Conservation (phyloP, 2,888 invertebrate species). For the Camptogramma bilineatum region DNA sequence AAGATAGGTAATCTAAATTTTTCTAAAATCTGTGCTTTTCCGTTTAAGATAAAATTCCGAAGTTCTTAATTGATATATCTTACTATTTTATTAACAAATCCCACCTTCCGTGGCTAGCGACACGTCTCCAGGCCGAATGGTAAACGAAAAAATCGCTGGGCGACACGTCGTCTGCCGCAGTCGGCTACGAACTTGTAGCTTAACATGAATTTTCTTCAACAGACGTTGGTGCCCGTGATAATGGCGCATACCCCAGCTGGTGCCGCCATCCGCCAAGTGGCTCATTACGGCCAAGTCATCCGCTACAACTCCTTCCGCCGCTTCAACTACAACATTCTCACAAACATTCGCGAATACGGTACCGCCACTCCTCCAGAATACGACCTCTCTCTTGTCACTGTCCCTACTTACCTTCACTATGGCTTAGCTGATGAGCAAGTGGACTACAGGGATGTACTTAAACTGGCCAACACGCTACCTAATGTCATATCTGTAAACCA, state of each 20-base stretch:
- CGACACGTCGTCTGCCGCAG: no score
- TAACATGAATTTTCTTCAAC: constrained; percentile 28
- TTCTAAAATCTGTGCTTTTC: no score
- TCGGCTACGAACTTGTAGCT: no score
- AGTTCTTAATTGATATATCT: no score
- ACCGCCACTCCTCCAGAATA: constrained; percentile 55
- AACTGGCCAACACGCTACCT: constrained; percentile 47
- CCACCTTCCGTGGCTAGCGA: no score
- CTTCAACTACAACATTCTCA: constrained; percentile 50
- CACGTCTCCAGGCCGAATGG: no score
- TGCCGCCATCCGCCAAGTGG: constrained; percentile 58
- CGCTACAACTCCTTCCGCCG: constrained; percentile 55
- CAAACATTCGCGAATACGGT: constrained; percentile 57
- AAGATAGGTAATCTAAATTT: no score
- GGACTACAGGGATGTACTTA: constrained; percentile 50
- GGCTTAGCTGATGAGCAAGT: constrained; percentile 50
- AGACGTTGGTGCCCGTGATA: constrained; percentile 64
- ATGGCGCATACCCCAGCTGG: constrained; percentile 64
- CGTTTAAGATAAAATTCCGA: no score
- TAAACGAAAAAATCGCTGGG: no score
- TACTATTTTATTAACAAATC: no score
- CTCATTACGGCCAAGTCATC: constrained; percentile 64
- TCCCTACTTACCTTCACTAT: constrained; percentile 58
- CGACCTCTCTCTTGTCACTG: constrained; percentile 52
- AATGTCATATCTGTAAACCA: constrained; percentile 46